Conservation (phyloP, 2,113 vertebrate genomes). For the Oenanthe melanoleuca region DNA sequence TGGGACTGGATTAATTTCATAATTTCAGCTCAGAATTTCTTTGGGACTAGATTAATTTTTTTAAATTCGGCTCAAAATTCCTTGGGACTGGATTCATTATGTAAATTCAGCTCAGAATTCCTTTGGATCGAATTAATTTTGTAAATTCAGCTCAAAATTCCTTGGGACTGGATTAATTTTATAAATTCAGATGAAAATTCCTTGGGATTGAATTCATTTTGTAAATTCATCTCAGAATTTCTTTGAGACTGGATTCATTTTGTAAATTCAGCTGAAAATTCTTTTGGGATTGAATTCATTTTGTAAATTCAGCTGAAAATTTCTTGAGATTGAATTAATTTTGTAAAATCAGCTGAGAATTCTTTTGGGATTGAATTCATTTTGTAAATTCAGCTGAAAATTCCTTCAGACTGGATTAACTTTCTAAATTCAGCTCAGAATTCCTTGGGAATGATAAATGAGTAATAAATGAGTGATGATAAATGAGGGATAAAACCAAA, state of each 20-base stretch:
- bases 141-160: neutral
- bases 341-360: neutral
- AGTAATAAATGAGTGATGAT: no score
- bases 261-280: neutral
- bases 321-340: neutral
- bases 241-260: neutral
- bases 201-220: no score
- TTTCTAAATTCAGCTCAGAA: neutral
- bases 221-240: no score
- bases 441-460: neutral
- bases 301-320: neutral
- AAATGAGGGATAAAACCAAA: no score
- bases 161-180: fast-evolving
- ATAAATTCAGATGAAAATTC: no score
- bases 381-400: neutral
- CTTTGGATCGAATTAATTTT: fast-evolving
- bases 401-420: neutral
- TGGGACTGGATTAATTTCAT: no score
- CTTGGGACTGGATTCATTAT: no score
- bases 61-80: no score
- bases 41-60: no score
- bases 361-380: fast-evolving
- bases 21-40: neutral
- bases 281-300: fast-evolving
- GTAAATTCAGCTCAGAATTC: neutral